Evolutionary conservation across 2,113 vertebrate genomes (phyloP).

Genomic region (Tapirus terrestris): DNA sequence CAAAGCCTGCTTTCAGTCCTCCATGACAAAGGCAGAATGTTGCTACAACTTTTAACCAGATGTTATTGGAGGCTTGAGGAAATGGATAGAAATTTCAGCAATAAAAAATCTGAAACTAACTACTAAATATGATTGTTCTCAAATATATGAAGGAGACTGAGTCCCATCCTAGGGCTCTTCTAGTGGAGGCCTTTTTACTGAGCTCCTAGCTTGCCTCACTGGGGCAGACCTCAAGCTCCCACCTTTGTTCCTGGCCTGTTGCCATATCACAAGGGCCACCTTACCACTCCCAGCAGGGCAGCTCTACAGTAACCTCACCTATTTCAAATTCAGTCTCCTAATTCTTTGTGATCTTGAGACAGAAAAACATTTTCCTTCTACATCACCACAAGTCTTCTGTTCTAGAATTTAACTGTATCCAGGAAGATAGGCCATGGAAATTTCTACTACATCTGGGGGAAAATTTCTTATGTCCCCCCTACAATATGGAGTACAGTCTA

Average conservation of each 20-base stretch:
- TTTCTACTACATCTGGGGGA: neutral
- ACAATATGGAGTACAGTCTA: neutral
- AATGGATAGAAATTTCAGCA: neutral
- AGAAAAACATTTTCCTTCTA: neutral
- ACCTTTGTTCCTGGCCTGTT: neutral
- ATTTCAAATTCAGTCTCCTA: neutral
- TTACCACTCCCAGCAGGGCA: neutral
- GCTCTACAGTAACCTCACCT: neutral
- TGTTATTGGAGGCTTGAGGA: neutral
- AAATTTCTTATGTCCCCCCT: neutral
- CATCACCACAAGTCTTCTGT: neutral
- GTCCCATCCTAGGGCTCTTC: neutral
- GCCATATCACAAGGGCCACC: neutral
- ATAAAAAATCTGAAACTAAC: neutral
- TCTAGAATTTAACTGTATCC: neutral
- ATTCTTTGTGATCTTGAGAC: neutral
- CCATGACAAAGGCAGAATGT: neutral
- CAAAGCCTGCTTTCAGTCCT: neutral
- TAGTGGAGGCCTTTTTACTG: neutral
- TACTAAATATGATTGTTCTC: neutral
- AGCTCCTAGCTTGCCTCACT: neutral
- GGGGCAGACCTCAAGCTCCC: neutral
- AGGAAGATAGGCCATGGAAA: neutral
- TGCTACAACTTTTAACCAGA: neutral
- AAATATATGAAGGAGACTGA: neutral